Evolutionary conservation across 2,888 invertebrate species (phyloP).

Genomic region (Drosophila kanekoi): DNA sequence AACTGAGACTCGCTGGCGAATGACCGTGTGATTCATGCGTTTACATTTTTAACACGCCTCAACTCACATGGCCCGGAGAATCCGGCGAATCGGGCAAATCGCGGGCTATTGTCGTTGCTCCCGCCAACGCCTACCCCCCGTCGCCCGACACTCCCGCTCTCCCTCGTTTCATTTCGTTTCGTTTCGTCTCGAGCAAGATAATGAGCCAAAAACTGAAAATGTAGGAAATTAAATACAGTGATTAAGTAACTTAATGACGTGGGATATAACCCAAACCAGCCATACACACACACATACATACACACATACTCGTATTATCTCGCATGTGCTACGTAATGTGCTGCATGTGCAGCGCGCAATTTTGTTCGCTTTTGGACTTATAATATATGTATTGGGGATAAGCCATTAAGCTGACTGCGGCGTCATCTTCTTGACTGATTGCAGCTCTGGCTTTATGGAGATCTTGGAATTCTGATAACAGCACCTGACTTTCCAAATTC

Average conservation of each 20-base stretch:
- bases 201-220: conserved; percentile 62
- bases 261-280: conserved; percentile 56
- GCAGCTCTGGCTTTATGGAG: conserved; percentile 22
- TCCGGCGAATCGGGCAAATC: conserved; percentile 20
- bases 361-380: conserved; percentile 15
- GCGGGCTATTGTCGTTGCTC: conserved; percentile 8
- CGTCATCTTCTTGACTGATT: conserved; percentile 36
- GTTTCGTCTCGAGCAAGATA: conserved; percentile 55
- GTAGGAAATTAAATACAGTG: conserved; percentile 77
- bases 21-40: conserved; percentile 69
- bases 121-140: not conserved
- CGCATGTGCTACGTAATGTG: conserved; percentile 14
- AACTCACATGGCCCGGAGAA: conserved; percentile 60
- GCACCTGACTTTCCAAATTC: conserved; percentile 10
- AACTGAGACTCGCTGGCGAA: conserved; percentile 48
- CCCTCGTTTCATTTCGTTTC: conserved; percentile 24
- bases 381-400: conserved; percentile 32
- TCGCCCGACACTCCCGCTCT: not conserved
- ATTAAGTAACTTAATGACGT: conserved; percentile 80
- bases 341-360: conserved; percentile 31
- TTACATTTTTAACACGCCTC: conserved; percentile 71
- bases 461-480: conserved; percentile 25
- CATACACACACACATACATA: conserved; percentile 1
- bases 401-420: conserved; percentile 42
- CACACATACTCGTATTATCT: conserved; percentile 8